phyloP scores from a whole-genome alignment of 2,888 invertebrate species.

The Pseudococcus jackbeardsleyi region DNA sequence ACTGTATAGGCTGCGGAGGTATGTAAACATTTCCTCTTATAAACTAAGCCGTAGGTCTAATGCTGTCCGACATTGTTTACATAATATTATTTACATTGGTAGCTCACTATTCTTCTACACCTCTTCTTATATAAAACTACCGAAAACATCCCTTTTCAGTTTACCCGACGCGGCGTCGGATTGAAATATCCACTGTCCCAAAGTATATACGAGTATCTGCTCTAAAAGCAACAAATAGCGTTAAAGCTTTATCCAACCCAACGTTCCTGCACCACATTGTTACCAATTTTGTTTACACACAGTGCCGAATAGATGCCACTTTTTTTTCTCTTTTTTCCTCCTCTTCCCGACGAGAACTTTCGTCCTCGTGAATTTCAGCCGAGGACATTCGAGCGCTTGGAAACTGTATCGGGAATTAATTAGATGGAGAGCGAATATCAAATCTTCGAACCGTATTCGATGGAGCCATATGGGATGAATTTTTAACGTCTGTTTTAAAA shows the following conservation, averaged over 20 bases:
- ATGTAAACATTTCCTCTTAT: constrained; percentile 64
- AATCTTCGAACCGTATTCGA: background rate
- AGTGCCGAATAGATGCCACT: background rate
- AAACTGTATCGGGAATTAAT: background rate
- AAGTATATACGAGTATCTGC: constrained; percentile 18
- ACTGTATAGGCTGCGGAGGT: constrained; percentile 57
- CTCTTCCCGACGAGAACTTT: background rate
- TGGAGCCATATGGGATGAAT: background rate
- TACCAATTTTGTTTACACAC: constrained; percentile 40
- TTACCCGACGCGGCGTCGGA: constrained; percentile 44
- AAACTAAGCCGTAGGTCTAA: constrained; percentile 64
- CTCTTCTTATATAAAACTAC: constrained; percentile 34
- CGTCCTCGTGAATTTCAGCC: background rate
- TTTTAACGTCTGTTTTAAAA: constrained; percentile 25
- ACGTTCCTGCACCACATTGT: constrained; percentile 27
- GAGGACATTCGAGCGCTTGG: background rate
- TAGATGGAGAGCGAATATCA: background rate
- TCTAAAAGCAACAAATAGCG: constrained; percentile 45
- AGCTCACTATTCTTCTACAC: constrained; percentile 61
- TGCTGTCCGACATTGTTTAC: constrained; percentile 64
- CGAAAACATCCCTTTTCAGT: constrained; percentile 52
- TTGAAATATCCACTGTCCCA: constrained; percentile 52
- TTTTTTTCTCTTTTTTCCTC: background rate
- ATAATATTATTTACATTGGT: constrained; percentile 65
- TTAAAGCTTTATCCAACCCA: background rate